Percentiles rank a stretch among this genome's conserved stretches.
phyloP scores from a whole-genome alignment of 2,113 vertebrate species.

The Odobenus rosmarus region DNA sequence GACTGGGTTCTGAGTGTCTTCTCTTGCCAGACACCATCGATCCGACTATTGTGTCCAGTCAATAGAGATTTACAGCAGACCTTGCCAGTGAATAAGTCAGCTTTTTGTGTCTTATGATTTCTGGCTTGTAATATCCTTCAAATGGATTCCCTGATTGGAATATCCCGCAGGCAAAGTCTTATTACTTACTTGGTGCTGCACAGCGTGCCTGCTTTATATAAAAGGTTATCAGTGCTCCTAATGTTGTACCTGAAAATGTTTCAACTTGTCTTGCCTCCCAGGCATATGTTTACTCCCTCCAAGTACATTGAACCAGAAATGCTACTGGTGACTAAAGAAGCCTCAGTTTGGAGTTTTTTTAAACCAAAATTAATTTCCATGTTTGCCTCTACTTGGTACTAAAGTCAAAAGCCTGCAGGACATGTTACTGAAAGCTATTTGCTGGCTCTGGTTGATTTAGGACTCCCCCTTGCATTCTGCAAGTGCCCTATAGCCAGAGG shows the following conservation, averaged over 20 bases:
- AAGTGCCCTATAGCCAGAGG: background rate
- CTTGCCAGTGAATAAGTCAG: background rate
- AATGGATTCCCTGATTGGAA: background rate
- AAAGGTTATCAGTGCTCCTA: background rate
- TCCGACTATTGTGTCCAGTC: conserved; percentile 59
- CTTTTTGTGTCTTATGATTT: conserved; percentile 42
- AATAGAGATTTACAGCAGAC: conserved; percentile 70
- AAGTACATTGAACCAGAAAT: conserved; percentile 18
- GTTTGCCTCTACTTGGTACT: background rate
- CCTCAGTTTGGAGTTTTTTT: conserved; percentile 6
- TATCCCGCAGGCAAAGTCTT: conserved; percentile 55
- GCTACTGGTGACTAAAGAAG: conserved; percentile 4
- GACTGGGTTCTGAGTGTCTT: background rate
- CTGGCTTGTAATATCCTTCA: conserved; percentile 48
- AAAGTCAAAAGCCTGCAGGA: conserved; percentile 31
- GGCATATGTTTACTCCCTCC: background rate
- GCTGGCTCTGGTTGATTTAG: background rate
- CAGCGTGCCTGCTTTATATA: background rate
- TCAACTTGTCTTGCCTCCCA: background rate
- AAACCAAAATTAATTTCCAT: conserved; percentile 55
- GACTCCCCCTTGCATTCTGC: background rate
- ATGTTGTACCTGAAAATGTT: background rate
- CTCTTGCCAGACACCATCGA: conserved; percentile 75
- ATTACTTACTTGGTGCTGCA: background rate
- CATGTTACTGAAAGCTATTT: conserved; percentile 21